Base-by-base conservation (phyloP, 2,888 invertebrate species). In the Tetrapedia diversipes region DNA sequence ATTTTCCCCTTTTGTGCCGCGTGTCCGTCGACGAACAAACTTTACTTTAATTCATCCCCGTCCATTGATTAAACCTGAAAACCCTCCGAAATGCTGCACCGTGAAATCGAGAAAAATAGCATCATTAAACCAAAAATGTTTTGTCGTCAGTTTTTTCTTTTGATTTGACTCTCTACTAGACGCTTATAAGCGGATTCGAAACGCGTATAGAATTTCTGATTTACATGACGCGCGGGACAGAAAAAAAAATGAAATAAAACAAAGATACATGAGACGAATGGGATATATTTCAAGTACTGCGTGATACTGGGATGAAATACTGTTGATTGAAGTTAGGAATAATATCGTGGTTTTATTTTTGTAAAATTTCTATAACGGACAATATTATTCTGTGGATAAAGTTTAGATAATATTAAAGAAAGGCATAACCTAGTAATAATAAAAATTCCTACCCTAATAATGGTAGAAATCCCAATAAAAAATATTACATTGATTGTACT, bases 1-100 rank as follows among this genome's bases (percentile, higher is more conserved):
- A 56, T 61, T 61, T 19, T 54, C 22, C 41, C 24, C 41, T 29
- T 24, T 29, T n/a, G 27, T 22, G 16, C 34, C 29, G 47, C 16
- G 60, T 34, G 47, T 34, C 22, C 4, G 11, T 11, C n/a, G 14
- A n/a, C 19, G 47, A 14, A n/a, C 16, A 43, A 43, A 39, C 43
- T 45, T 68, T 53, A 34, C 53, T 60, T 60, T 37, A 53, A 53
- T 43, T 68, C 41, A 19, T 19, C 29, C 7, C 22, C 29, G 22
- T 16, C 7, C 51, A 47, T 22, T 60, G 51, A 68, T 61, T 61
- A 59, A 53, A 53, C 53, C 32, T 53, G 32, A 59, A 43, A 24
- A 34, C 24, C 34, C 53, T 10, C 11, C n/a, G 43, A 24, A 22
- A 24, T 7, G 24, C 19, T 45, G 32, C n/a, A 37, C 24, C 29